Evolutionary conservation across 35 echinoderm and acorn worm species (phyloP).

Genomic region (Heliocidaris tuberculata): DNA sequence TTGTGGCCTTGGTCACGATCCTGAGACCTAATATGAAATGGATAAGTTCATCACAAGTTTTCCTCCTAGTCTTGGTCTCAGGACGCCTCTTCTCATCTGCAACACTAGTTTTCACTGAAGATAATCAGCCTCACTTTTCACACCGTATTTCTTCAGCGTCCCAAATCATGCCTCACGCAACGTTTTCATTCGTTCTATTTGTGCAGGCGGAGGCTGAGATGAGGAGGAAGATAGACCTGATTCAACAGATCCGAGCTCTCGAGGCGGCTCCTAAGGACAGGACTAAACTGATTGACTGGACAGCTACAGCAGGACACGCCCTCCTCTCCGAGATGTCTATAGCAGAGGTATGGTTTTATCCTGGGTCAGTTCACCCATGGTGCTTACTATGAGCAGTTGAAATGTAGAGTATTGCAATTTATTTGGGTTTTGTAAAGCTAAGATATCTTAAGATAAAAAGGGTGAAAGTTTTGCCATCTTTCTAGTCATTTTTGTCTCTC

Average conservation of each 20-base stretch:
- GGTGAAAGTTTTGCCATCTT: too few relatives aligned
- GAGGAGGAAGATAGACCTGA: constrained; percentile 93
- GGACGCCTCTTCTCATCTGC: too few relatives aligned
- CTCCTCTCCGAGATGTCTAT: constrained; percentile 97
- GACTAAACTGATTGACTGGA: constrained; percentile 87
- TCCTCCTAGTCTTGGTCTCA: too few relatives aligned
- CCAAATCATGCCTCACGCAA: too few relatives aligned
- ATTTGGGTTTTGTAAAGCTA: not conserved
- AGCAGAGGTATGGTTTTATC: constrained; percentile 75
- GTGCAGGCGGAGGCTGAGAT: constrained; percentile 90
- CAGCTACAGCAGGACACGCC: constrained; percentile 82
- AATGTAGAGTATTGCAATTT: not conserved
- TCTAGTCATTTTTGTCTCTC: too few relatives aligned
- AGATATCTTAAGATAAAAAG: too few relatives aligned
- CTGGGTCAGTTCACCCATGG: not conserved
- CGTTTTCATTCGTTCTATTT: constrained; percentile 23
- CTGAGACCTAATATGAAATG: too few relatives aligned
- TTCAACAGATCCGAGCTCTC: constrained; percentile 95
- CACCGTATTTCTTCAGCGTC: too few relatives aligned
- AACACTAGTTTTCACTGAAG: too few relatives aligned
- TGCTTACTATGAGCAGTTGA: not conserved
- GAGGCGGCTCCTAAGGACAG: constrained; percentile 82
- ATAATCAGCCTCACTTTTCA: too few relatives aligned
- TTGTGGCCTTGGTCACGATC: too few relatives aligned
- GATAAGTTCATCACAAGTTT: too few relatives aligned